A percentile compares a stretch with the other conserved stretches of the same genome.
These are phyloP conservation scores for Lepilemur ruficaudatus DNA, from an alignment of 2,797 vertebrate genomes.

Conservation along the genomic window DNA sequence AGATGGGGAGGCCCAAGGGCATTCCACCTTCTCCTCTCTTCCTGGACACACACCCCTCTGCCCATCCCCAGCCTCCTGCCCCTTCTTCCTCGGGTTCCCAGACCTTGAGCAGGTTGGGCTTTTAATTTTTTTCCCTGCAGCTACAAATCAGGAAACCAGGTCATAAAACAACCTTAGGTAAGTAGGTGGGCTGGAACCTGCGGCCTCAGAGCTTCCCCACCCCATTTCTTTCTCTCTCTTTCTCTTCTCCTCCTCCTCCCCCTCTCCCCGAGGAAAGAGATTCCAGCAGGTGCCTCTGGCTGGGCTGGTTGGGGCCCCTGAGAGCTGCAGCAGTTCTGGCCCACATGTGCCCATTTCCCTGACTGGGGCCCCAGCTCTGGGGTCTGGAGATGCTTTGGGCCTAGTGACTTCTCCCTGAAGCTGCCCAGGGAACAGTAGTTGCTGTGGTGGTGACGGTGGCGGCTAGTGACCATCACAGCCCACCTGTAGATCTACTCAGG, in stretches of 20 bases:
- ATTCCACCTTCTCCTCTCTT: not conserved
- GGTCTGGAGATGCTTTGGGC: not conserved
- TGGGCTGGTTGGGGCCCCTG: too few species aligned
- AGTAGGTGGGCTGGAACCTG: not conserved
- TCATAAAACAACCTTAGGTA: constrained; percentile 41
- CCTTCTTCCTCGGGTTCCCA: not conserved
- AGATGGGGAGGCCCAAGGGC: not conserved
- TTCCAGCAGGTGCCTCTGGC: not conserved
- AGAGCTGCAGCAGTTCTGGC: not conserved
- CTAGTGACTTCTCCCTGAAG: not conserved
- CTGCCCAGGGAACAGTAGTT: not conserved
- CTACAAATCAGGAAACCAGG: constrained; percentile 42
- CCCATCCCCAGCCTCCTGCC: not conserved
- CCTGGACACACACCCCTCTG: not conserved
- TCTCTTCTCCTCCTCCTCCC: too few species aligned
- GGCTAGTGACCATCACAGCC: not conserved
- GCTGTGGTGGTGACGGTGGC: not conserved
- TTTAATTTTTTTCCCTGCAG: not conserved
- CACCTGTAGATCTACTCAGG: not conserved
- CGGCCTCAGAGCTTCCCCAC: not conserved
- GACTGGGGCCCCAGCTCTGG: not conserved
- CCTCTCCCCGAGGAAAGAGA: not conserved
- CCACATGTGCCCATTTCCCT: not conserved
- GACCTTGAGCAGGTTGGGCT: not conserved
- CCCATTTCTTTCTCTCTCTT: not conserved